Evolutionary conservation across 2,797 vertebrate genomes (phyloP).

Genomic region (Microctenopoma stevenorrisi): DNA sequence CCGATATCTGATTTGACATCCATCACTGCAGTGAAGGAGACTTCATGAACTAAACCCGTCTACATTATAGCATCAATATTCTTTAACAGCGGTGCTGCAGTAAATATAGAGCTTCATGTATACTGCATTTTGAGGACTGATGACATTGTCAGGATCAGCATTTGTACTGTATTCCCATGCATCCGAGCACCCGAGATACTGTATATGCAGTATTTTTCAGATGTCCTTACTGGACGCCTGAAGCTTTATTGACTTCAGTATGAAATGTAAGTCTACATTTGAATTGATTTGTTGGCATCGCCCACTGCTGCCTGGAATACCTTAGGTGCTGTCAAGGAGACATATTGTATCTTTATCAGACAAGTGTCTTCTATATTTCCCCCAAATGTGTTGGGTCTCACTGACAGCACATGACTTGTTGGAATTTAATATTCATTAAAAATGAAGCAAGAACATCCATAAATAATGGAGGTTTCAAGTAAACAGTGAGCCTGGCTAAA

Average conservation of each 20-base stretch:
- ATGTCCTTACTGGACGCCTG: conserved; percentile 49
- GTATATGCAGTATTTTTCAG: conserved; percentile 41
- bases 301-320: conserved; percentile 58
- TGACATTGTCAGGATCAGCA: conserved; percentile 33
- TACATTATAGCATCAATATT: conserved; percentile 17
- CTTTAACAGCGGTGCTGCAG: background rate
- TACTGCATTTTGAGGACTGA: conserved; percentile 10
- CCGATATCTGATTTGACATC: conserved; percentile 49
- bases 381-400: conserved; percentile 59
- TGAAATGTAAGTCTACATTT: conserved; percentile 68
- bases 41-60: conserved; percentile 33
- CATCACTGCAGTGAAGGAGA: conserved; percentile 41
- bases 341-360: conserved; percentile 57
- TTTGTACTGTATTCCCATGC: conserved; percentile 42
- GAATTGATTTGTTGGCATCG: conserved; percentile 70
- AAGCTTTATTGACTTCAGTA: conserved; percentile 65
- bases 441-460: conserved; percentile 75
- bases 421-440: conserved; percentile 79
- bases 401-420: conserved; percentile 62
- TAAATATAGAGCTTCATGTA: background rate
- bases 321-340: conserved; percentile 47
- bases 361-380: conserved; percentile 56
- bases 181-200: conserved; percentile 42
- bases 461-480: conserved; percentile 78
- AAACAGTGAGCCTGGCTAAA: conserved; percentile 71